Conservation (phyloP, 2,113 vertebrate genomes). For the Anolis carolinensis region DNA sequence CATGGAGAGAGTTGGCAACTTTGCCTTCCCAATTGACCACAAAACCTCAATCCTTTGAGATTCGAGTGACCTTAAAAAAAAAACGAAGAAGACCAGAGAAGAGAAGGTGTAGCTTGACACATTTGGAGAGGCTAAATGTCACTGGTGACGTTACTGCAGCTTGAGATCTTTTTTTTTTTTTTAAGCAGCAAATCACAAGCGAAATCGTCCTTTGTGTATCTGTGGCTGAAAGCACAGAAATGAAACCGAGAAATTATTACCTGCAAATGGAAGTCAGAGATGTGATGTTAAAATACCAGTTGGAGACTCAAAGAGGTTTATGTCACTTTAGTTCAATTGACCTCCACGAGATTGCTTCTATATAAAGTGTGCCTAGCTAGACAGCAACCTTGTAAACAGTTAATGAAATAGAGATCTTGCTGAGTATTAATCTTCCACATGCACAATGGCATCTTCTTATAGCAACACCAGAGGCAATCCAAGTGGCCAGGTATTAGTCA, state of each 20-base stretch:
- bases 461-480: no score
- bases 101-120: neutral
- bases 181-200: neutral
- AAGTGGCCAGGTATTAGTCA: no score
- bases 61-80: neutral
- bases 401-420: no score
- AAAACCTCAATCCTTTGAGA: conserved; percentile 1
- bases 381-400: no score
- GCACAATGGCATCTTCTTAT: no score
- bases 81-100: neutral
- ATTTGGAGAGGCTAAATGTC: neutral
- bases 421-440: no score
- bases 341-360: neutral
- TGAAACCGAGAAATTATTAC: neutral
- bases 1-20: neutral
- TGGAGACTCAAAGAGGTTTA: neutral
- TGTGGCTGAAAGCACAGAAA: neutral
- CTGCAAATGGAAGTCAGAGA: no score
- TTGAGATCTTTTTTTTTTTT: neutral
- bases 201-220: neutral
- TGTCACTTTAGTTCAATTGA: neutral
- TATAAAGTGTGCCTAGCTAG: neutral
- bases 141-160: neutral
- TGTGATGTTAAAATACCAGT: neutral
- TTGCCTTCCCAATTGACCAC: neutral